A percentile compares a stretch with the other conserved stretches of the same genome.
phyloP scores from a whole-genome alignment of 1,140 invertebrate species.

The Liolophura sinensis region DNA sequence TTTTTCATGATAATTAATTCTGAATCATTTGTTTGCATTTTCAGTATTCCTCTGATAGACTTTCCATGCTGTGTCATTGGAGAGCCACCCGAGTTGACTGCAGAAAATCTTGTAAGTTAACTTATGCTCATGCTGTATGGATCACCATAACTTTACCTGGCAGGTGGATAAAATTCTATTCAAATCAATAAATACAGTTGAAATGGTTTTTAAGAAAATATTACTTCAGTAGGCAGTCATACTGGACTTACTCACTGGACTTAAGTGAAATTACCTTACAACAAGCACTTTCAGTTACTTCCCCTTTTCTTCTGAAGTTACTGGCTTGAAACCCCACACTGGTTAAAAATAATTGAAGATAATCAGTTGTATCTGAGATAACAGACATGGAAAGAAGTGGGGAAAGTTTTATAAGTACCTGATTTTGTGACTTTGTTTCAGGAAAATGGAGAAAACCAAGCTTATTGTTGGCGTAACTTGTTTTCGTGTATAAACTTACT shows the following conservation, averaged over 20 bases:
- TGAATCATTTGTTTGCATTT: slow-evolving; percentile 37
- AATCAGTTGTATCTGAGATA: no score
- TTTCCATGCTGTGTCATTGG: slow-evolving; percentile 96
- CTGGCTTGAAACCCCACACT: no score
- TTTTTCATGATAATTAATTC: not conserved
- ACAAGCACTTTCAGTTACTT: no score
- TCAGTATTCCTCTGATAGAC: slow-evolving; percentile 87
- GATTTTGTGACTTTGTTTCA: slow-evolving; percentile 25
- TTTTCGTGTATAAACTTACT: slow-evolving; percentile 98
- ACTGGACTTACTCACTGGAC: no score
- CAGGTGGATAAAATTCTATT: slow-evolving; percentile 10
- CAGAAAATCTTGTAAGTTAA: slow-evolving; percentile 75
- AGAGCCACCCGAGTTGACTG: slow-evolving; percentile 91
- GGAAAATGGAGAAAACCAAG: slow-evolving; percentile 84
- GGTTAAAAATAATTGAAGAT: no score
- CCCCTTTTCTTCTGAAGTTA: no score
- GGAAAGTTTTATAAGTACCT: not conserved
- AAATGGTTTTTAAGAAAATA: no score
- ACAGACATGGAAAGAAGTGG: no score
- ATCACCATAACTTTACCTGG: no score
- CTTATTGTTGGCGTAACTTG: slow-evolving; percentile 96
- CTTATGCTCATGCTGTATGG: not conserved
- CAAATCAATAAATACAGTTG: not conserved
- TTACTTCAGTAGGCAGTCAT: no score
- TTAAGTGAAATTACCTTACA: no score